These are phyloP conservation scores for Mus pahari DNA, from an alignment of 2,113 vertebrate species.

Conservation along the genomic window DNA sequence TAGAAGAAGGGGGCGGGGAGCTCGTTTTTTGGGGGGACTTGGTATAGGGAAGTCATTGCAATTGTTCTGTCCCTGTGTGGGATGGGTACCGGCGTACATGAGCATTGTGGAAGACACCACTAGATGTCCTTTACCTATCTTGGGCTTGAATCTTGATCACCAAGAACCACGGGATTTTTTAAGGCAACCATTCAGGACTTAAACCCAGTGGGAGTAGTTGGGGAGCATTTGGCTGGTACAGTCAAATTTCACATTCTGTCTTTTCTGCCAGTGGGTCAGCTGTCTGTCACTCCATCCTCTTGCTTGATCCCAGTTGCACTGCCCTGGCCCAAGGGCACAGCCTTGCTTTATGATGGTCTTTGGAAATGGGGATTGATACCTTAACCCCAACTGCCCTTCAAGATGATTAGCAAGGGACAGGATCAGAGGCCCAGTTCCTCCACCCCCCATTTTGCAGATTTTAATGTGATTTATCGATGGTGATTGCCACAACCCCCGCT, in stretches of 20 bases:
- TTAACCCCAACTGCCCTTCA: not conserved
- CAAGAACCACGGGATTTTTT: not conserved
- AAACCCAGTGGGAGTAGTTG: not conserved
- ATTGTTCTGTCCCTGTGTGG: not conserved
- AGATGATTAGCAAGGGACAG: not conserved
- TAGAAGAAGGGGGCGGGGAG: not conserved
- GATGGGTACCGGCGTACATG: not conserved
- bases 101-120: not conserved
- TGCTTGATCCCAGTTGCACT: not conserved
- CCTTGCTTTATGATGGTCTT: not conserved
- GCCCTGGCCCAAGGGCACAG: not conserved
- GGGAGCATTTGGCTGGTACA: not conserved
- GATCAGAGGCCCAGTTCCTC: not conserved
- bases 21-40: not conserved
- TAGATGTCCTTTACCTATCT: not conserved
- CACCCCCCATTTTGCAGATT: not conserved
- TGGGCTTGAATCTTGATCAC: not conserved
- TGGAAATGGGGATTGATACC: not conserved
- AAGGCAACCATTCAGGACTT: not conserved
- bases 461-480: not conserved
- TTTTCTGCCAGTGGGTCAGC: not conserved
- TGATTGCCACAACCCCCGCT: not conserved
- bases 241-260: not conserved
- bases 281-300: not conserved
- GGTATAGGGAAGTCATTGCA: not conserved